Conservation (phyloP, 2,888 invertebrate species). For the Chalcosyrphus nemorum region DNA sequence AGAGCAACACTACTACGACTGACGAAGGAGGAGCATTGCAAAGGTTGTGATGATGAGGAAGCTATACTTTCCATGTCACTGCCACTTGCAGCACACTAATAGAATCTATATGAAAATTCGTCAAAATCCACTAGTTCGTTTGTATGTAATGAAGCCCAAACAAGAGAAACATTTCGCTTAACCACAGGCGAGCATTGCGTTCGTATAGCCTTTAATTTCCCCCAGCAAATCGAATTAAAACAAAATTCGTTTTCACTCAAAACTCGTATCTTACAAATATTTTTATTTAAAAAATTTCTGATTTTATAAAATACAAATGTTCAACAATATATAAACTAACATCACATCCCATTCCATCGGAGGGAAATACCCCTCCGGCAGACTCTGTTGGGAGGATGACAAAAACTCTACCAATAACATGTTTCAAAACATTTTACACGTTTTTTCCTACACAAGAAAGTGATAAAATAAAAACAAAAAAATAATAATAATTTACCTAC, state of each 20-base stretch:
- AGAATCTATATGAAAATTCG: too few relatives aligned
- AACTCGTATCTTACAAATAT: conserved; percentile 24
- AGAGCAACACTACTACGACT: too few relatives aligned
- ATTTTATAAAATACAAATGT: conserved; percentile 65
- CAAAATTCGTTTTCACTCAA: conserved; percentile 1
- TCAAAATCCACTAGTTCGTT: too few relatives aligned
- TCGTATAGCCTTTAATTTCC: too few relatives aligned
- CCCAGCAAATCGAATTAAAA: background rate
- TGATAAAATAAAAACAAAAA: conserved; percentile 11
- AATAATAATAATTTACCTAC: conserved; percentile 61
- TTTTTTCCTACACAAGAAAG: conserved; percentile 31
- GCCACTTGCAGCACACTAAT: too few relatives aligned
- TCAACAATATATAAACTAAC: conserved; percentile 70
- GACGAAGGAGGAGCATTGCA: too few relatives aligned
- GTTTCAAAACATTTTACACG: conserved; percentile 3
- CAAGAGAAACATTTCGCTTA: too few relatives aligned
- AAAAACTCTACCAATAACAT: conserved; percentile 26
- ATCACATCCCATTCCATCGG: conserved; percentile 50
- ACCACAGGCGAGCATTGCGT: too few relatives aligned
- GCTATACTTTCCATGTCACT: too few relatives aligned
- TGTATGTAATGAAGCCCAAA: too few relatives aligned
- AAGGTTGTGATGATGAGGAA: too few relatives aligned
- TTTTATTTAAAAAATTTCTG: conserved; percentile 50
- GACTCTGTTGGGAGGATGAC: background rate
- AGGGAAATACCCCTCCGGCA: conserved; percentile 29